These are phyloP conservation scores for Thelaira solivaga DNA, from an alignment of 2,888 invertebrate genomes.

Conservation along the genomic window DNA sequence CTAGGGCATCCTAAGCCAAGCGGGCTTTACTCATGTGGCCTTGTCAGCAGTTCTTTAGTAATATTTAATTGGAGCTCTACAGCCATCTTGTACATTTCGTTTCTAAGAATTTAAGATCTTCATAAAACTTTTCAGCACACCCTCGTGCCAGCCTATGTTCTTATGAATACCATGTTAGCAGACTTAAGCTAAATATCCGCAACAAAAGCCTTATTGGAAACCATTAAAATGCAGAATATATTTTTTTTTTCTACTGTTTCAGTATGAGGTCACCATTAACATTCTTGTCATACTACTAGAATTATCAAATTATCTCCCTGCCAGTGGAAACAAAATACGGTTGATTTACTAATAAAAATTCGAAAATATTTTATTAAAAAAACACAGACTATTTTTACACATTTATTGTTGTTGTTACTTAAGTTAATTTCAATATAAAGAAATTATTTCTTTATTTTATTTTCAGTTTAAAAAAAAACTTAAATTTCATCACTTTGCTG, in stretches of 20 bases:
- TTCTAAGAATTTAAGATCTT: neutral
- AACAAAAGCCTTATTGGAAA: conserved; percentile 48
- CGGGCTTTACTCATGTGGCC: too few species aligned
- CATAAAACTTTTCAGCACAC: neutral
- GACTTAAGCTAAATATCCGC: conserved; percentile 9
- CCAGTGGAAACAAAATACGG: neutral
- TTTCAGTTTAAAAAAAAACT: conserved; percentile 31
- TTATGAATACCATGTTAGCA: neutral
- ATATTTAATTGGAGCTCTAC: too few species aligned
- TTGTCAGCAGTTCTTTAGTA: too few species aligned
- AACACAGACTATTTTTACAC: conserved; percentile 3
- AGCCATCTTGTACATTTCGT: too few species aligned
- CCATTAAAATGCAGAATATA: conserved; percentile 52
- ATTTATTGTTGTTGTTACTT: neutral
- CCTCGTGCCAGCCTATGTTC: neutral
- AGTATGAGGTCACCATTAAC: conserved; percentile 49
- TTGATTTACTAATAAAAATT: neutral
- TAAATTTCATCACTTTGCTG: conserved; percentile 19
- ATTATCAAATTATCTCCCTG: conserved; percentile 24
- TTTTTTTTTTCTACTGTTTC: conserved; percentile 6
- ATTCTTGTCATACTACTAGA: neutral
- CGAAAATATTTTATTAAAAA: neutral
- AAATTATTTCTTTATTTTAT: neutral
- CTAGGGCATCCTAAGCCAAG: too few species aligned
- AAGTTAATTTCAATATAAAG: conserved; percentile 3